These are phyloP conservation scores for Brienomyrus longianalis DNA, from an alignment of 2,113 vertebrate species.

Conservation along the genomic window DNA sequence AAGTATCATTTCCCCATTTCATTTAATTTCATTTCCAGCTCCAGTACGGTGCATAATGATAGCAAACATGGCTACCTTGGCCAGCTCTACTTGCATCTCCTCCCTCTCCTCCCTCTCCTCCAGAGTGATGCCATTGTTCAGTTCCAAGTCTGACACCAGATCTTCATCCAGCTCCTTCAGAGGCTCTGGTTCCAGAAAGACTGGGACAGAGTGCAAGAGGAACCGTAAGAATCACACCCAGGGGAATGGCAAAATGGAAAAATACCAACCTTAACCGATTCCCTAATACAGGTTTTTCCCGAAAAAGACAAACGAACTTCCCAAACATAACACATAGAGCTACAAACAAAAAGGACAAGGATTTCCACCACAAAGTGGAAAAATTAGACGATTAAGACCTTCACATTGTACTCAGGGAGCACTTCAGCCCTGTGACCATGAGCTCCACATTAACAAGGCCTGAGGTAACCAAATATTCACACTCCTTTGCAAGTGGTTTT, in stretches of 20 bases:
- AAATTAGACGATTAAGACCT: not conserved
- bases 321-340: not conserved
- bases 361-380: not conserved
- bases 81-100: conserved; percentile 76
- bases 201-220: conserved; percentile 46
- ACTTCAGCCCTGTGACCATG: not conserved
- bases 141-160: conserved; percentile 67
- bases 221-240: not conserved
- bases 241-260: not conserved
- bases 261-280: not conserved
- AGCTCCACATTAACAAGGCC: not conserved
- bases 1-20: not conserved
- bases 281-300: not conserved
- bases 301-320: not conserved
- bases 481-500: conserved; percentile 8
- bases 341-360: not conserved
- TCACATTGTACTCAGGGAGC: not conserved
- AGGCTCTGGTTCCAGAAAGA: conserved; percentile 75
- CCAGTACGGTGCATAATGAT: no score
- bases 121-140: conserved; percentile 71
- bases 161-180: conserved; percentile 78
- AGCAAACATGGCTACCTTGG: conserved; percentile 63
- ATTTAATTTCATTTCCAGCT: not conserved
- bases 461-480: not conserved
- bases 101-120: conserved; percentile 90